phyloP scores from a whole-genome alignment of 2,888 invertebrate species.

The Hypercompe scribonia region DNA sequence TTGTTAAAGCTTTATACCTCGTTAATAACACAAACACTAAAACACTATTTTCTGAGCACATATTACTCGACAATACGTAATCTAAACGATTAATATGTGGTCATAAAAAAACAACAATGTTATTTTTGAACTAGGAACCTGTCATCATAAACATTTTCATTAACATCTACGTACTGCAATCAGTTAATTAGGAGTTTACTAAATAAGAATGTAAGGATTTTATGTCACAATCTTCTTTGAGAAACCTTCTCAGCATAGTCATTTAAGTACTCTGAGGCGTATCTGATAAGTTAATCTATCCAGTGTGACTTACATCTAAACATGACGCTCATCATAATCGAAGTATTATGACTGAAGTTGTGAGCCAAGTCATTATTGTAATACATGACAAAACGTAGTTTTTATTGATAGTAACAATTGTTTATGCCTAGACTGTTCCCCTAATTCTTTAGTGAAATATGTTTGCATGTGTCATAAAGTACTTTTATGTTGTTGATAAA shows the following conservation, averaged over 20 bases:
- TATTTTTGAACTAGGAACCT: too few species aligned
- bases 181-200: background rate
- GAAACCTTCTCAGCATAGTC: background rate
- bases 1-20: background rate
- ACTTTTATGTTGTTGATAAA: background rate
- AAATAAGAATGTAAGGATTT: too few species aligned
- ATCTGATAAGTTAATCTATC: background rate
- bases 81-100: too few species aligned
- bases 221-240: too few species aligned
- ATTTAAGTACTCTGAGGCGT: background rate
- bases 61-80: too few species aligned
- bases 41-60: too few species aligned
- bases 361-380: background rate
- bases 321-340: background rate
- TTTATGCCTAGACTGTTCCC: background rate
- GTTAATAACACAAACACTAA: too few species aligned
- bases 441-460: background rate
- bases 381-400: background rate
- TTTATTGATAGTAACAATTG: background rate
- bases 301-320: background rate
- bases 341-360: background rate
- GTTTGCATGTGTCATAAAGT: background rate
- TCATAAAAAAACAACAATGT: too few species aligned
- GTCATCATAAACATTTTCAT: background rate
- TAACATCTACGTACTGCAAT: background rate